Percentiles rank a stretch among this genome's conserved stretches.
Evolutionary conservation across 2,113 vertebrate genomes (phyloP).

Genomic region (Halichoerus grypus): DNA sequence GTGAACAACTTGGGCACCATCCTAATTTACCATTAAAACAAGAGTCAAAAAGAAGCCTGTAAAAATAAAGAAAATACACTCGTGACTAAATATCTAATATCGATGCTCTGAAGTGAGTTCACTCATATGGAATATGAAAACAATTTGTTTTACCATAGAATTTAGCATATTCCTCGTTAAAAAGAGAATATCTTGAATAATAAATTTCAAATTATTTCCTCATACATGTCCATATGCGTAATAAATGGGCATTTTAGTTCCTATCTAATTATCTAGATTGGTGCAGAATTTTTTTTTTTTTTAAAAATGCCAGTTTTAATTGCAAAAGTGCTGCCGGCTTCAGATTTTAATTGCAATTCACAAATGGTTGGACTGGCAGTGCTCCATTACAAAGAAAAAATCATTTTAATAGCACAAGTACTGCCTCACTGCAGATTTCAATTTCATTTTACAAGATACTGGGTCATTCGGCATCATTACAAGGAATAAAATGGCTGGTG

Average conservation of each 20-base stretch:
- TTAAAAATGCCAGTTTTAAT: constrained; percentile 59
- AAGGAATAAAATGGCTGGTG: background rate
- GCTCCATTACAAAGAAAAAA: constrained; percentile 55
- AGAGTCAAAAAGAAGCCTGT: background rate
- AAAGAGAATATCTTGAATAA: constrained; percentile 66
- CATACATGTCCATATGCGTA: constrained; percentile 56
- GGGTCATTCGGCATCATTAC: constrained; percentile 36
- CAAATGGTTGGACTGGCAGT: constrained; percentile 60
- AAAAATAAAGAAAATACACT: background rate
- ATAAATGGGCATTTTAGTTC: constrained; percentile 63
- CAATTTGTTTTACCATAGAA: background rate
- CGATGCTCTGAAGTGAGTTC: background rate
- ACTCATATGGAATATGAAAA: background rate
- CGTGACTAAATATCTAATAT: background rate
- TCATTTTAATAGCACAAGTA: constrained; percentile 65
- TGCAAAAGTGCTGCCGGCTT: constrained; percentile 78
- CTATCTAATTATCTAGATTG: constrained; percentile 68
- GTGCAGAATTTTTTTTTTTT: constrained; percentile 54
- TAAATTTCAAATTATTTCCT: constrained; percentile 77
- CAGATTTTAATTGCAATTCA: constrained; percentile 79
- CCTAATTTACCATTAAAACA: background rate
- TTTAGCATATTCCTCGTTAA: constrained; percentile 17
- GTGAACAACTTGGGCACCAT: background rate
- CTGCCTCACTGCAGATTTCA: constrained; percentile 44
- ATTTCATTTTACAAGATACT: constrained; percentile 52